Evolutionary conservation across 1,140 invertebrate genomes (phyloP).

Genomic region (Solenopsis invicta): DNA sequence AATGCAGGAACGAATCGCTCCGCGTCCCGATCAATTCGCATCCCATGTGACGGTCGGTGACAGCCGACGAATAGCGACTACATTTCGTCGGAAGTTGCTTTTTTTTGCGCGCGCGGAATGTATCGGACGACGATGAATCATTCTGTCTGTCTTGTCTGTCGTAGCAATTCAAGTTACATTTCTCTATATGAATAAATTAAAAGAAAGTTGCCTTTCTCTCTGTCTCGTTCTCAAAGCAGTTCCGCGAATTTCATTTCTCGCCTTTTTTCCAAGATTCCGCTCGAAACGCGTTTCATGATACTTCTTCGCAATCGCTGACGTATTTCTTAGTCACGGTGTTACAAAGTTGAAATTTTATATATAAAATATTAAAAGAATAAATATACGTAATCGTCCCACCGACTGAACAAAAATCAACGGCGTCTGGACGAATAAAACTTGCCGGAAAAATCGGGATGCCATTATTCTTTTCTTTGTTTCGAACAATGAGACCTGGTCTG

Average conservation of each 20-base stretch:
- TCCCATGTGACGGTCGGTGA: constrained; percentile 47
- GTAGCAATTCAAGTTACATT: constrained; percentile 30
- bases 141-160: constrained; percentile 54
- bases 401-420: constrained; percentile 60
- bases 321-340: no score
- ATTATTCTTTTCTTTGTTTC: constrained; percentile 68
- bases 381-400: background rate
- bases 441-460: constrained; percentile 55
- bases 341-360: background rate
- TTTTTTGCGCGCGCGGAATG: constrained; percentile 37
- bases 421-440: constrained; percentile 66
- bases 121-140: constrained; percentile 61
- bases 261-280: background rate
- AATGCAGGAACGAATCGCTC: constrained; percentile 71
- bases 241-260: background rate
- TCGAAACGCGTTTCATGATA: background rate
- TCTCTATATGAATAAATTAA: constrained; percentile 44
- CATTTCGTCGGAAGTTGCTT: constrained; percentile 50
- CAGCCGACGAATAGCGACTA: constrained; percentile 66
- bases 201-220: constrained; percentile 11
- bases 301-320: background rate
- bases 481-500: constrained; percentile 63
- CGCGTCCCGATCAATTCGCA: constrained; percentile 68
- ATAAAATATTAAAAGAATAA: background rate
- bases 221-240: background rate